These are phyloP conservation scores for Ormyrus nitidulus DNA, from an alignment of 2,888 invertebrate species.

Conservation along the genomic window DNA sequence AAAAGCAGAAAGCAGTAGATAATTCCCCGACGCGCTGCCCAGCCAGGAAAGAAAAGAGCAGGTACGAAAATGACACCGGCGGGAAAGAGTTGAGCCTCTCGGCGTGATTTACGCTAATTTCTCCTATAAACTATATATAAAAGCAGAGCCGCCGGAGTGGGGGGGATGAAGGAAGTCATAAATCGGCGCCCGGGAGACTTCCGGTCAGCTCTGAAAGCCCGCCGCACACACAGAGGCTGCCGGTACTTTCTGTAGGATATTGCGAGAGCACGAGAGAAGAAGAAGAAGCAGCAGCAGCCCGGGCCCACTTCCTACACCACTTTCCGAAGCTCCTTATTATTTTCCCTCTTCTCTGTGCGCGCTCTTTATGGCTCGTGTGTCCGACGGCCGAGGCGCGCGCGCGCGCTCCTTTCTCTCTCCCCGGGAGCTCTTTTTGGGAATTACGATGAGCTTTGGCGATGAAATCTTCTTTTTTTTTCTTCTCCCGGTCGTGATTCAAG, in stretches of 20 bases:
- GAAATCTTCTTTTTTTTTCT: no score
- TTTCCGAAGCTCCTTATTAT: no score
- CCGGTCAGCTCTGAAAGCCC: conserved; percentile 62
- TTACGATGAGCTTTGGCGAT: no score
- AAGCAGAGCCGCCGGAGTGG: conserved; percentile 26
- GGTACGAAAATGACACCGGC: conserved; percentile 7
- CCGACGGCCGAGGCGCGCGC: no score
- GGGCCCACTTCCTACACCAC: no score
- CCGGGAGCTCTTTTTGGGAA: no score
- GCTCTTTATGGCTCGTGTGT: no score
- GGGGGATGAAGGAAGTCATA: conserved; percentile 65
- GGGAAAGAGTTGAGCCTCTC: conserved; percentile 16
- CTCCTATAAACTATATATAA: conserved; percentile 56
- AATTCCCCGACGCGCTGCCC: conserved; percentile 10
- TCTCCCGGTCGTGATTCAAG: no score
- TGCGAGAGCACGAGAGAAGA: conserved; percentile 9
- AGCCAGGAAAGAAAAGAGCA: not conserved
- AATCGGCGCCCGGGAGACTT: conserved; percentile 66
- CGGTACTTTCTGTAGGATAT: not conserved
- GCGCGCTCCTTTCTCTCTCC: no score
- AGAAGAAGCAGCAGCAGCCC: not conserved
- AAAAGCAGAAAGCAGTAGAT: conserved; percentile 35
- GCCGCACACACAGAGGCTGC: conserved; percentile 15
- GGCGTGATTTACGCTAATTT: conserved; percentile 70
- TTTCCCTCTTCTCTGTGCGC: no score